Base-by-base conservation (phyloP, 2,113 vertebrate genomes). In the Epinephelus fuscoguttatus region DNA sequence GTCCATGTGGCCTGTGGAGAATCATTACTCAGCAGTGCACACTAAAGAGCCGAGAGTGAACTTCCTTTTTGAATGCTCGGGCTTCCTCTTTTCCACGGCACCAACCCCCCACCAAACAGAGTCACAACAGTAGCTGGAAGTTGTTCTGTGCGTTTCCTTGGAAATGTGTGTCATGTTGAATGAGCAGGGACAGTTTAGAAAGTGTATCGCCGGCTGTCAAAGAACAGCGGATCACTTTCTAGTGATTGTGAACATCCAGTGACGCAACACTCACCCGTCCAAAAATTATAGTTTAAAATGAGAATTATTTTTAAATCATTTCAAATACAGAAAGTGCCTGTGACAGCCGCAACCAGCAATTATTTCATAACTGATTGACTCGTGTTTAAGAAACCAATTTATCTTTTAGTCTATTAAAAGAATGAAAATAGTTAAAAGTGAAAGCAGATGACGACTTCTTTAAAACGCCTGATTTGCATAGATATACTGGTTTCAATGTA, bases 21-120 rank as follows among this genome's bases (percentile, higher is more conserved):
- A 94, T 92, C 95, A 95, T 95, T 95, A 95, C 92, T 95, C 95
- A 95, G 95, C 95, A 95, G 77, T 87, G 91, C 79, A 85, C 56
- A 89, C 82, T 86, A 70, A 88, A 91, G 78, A 87, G 84, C 69
- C 45, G 7, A 79, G 76, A 60, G 85, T 87, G 70, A 91, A 93
- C 91, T 93, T 93, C 90, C 85, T 70, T 62, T 90, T 60, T 78
- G 37, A 91, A 70, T 18, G 68, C 69, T 56, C 55, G 1, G 49
- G 62, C 73, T 89, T 87, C 87, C 75, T 70, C 86, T 83, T 84
- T 37, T 70, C 23, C 37, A 2, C 50, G 0, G 5, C 55, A 45
- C 72, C n/a, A 11, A 2, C 64, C 17, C 11, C 30, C 37, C 15
- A 59, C 67, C 12, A 8, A 70, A 66, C 33, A 6, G 6, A 50